Evolutionary conservation across 2,797 vertebrate species (phyloP).

Genomic region (Nannoperca obscura): DNA sequence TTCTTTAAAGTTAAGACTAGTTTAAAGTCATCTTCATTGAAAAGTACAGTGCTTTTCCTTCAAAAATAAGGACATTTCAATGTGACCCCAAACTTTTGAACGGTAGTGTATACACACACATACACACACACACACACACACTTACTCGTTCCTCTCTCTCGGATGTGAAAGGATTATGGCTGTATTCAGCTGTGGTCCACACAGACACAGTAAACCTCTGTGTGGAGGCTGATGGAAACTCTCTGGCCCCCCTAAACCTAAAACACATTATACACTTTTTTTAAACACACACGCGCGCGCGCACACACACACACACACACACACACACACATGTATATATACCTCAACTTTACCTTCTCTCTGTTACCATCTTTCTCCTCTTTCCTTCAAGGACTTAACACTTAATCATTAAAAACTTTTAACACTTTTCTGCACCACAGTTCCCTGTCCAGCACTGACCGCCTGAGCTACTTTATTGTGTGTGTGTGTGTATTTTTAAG

Average conservation of each 20-base stretch:
- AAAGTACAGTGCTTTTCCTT: no score
- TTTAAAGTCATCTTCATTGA: no score
- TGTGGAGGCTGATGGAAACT: slow-evolving; percentile 43
- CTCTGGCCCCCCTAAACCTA: slow-evolving; percentile 17
- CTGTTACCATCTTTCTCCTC: slow-evolving; percentile 1
- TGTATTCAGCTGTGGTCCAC: slow-evolving; percentile 29
- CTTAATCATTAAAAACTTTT: slow-evolving; percentile 70
- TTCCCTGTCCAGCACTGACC: slow-evolving; percentile 22
- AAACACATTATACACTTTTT: slow-evolving; percentile 34
- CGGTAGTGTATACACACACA: no score
- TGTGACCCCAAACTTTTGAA: no score
- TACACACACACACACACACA: neutral
- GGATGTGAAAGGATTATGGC: slow-evolving; percentile 53
- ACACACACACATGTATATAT: neutral
- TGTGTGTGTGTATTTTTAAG: slow-evolving; percentile 36
- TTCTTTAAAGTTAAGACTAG: no score
- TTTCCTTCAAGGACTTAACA: slow-evolving; percentile 61
- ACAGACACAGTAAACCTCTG: slow-evolving; percentile 43
- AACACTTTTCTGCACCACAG: slow-evolving; percentile 34
- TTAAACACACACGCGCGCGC: neutral
- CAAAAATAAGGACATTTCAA: no score
- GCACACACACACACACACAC: neutral
- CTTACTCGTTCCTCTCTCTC: slow-evolving; percentile 1
- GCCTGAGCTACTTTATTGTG: slow-evolving; percentile 38
- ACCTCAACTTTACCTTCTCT: slow-evolving; percentile 1